Evolutionary conservation across 2,888 invertebrate species (phyloP), one percentile per base, ranked within the genome.

Genomic region (Lordiphosa fenestrarum): DNA sequence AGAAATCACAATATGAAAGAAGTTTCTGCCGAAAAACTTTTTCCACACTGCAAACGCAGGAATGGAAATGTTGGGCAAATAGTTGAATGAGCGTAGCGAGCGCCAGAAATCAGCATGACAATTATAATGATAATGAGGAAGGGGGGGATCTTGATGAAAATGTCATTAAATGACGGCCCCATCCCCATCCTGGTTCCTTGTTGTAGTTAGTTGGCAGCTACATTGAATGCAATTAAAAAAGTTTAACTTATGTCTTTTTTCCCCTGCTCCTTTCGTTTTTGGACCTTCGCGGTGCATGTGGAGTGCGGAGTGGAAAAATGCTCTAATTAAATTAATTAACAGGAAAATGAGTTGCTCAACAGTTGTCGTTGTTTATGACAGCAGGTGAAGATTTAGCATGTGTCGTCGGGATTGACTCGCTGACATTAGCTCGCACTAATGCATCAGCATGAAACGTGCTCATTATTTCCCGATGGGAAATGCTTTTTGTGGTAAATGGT

Each of bases 251-350:
- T 46, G 21, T 36, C 38, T 44, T 50, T 41, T 41, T 25, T 25
- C 9, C 7, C 15, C n/a, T n/a, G n/a, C n/a, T 7, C 33, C 37
- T 13, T 12, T 41, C 44, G 15, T 46, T 62, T 52, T 48, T 35
- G 25, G 23, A 23, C 47, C 49, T 49, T 36, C 50, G 48, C 41
- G 55, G 15, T 54, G 10, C 35, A 35, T 36, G 37, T 44, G 36
- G 21, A 10, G 25, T 37, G 10, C 36, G 41, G 41, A 42, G 23
- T 53, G 37, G 36, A 13, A 57, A 61, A 70, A 63, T 54, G 63
- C 65, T 73, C 62, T 73, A 84, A 85, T 83, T 81, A 81, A 81
- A 70, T 84, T 66, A 83, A 83, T 85, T 85, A 84, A 81, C 70
- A 75, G 75, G 69, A 85, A 85, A 83, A 83, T 68, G 64, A 81